Percentiles rank a stretch among this genome's conserved stretches.
These are phyloP conservation scores for Onychostruthus taczanowskii DNA, from an alignment of 2,113 vertebrate genomes.

Conservation along the genomic window DNA sequence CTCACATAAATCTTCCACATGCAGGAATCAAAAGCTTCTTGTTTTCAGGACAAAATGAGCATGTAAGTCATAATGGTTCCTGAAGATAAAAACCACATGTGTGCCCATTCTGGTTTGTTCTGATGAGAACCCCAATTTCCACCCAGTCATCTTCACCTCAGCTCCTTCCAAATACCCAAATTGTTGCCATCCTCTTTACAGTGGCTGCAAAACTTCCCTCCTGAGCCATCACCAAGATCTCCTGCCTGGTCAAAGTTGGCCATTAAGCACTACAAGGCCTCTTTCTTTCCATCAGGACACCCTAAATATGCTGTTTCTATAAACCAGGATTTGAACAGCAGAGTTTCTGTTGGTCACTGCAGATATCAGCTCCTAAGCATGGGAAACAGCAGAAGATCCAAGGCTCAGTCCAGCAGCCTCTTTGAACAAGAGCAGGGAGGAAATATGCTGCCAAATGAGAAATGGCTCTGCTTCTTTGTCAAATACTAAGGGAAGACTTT, in stretches of 20 bases:
- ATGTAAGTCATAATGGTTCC: not conserved
- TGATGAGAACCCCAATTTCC: not conserved
- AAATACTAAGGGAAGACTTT: not conserved
- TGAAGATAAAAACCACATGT: not conserved
- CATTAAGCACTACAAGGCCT: not conserved
- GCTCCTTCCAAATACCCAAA: not conserved
- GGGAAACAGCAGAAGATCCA: not conserved
- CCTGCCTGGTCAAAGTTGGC: not conserved
- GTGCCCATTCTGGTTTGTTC: not conserved
- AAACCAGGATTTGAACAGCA: not conserved
- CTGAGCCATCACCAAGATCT: not conserved
- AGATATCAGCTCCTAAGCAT: not conserved
- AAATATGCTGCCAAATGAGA: not conserved
- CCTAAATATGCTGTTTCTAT: not conserved
- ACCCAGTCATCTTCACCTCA: not conserved
- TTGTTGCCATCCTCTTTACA: not conserved
- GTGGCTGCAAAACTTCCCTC: not conserved
- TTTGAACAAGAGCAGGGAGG: not conserved
- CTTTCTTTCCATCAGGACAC: not conserved
- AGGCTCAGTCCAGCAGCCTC: not conserved
- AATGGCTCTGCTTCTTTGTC: not conserved
- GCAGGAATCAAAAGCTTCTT: not conserved
- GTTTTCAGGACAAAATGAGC: not conserved
- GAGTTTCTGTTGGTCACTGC: not conserved
- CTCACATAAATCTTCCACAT: not conserved